phyloP scores from a whole-genome alignment of 2,113 vertebrate genomes.

The Thryonomys swinderianus region DNA sequence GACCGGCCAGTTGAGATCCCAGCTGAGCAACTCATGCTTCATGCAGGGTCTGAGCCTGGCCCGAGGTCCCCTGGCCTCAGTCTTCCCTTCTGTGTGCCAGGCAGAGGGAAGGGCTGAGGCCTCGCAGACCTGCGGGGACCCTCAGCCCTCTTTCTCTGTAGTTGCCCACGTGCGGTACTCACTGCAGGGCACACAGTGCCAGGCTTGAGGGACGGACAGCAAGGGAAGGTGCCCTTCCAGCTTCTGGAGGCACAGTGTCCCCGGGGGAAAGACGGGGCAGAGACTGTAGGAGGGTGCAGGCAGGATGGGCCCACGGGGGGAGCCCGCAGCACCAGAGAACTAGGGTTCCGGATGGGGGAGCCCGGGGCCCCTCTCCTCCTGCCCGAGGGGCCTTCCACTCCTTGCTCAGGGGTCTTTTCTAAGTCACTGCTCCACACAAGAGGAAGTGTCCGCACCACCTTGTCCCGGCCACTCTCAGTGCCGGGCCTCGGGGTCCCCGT shows the following conservation, averaged over 20 bases:
- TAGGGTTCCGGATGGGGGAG: rapidly evolving
- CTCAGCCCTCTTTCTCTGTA: not conserved
- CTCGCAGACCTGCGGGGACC: too few relatives aligned
- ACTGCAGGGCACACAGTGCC: not conserved
- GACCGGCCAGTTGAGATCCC: rapidly evolving
- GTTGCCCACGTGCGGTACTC: not conserved
- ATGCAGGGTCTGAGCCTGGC: rapidly evolving
- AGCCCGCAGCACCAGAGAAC: rapidly evolving
- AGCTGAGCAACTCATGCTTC: rapidly evolving
- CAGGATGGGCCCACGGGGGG: rapidly evolving
- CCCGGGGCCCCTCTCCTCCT: not conserved
- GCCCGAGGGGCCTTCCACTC: not conserved
- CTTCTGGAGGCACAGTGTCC: rapidly evolving
- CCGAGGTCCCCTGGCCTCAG: not conserved
- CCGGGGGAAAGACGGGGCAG: not conserved
- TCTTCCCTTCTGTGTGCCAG: not conserved
- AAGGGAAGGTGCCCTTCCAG: too few relatives aligned
- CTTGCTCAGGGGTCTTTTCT: not conserved
- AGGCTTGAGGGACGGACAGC: not conserved
- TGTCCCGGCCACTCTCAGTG: rapidly evolving
- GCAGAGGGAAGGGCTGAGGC: rapidly evolving
- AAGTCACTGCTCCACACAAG: too few relatives aligned
- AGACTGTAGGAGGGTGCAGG: not conserved
- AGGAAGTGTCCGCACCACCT: rapidly evolving
- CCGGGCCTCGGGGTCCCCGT: not conserved